These are phyloP conservation scores for Gorsachius magnificus DNA, from an alignment of 2,797 vertebrate species.

Conservation along the genomic window DNA sequence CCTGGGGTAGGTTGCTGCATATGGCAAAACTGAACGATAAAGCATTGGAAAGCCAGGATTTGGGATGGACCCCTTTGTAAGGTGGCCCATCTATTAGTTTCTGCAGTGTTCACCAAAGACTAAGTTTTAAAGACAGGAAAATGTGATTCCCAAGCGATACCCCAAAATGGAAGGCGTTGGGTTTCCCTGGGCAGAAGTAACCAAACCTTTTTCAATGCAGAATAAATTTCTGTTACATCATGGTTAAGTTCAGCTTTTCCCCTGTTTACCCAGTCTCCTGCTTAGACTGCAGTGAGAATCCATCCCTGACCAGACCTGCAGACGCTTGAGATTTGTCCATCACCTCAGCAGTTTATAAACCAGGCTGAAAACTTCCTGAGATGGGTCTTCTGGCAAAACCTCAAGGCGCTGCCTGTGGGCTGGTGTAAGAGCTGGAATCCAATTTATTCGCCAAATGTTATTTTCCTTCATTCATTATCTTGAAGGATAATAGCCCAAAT, in stretches of 20 bases:
- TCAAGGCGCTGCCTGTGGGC: neutral
- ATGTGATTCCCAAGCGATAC: neutral
- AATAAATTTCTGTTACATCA: neutral
- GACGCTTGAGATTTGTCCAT: neutral
- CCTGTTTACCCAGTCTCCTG: neutral
- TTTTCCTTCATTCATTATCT: neutral
- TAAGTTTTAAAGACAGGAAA: neutral
- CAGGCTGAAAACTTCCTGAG: neutral
- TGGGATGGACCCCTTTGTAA: neutral
- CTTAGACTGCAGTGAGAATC: neutral
- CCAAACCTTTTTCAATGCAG: neutral
- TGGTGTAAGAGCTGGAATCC: neutral
- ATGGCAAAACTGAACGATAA: neutral
- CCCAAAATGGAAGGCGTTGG: neutral
- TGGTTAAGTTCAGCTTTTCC: neutral
- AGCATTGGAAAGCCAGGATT: neutral
- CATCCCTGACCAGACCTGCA: neutral
- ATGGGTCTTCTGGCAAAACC: neutral
- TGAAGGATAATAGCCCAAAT: neutral
- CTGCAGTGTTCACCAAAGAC: neutral
- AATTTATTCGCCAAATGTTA: neutral
- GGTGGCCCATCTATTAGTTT: neutral
- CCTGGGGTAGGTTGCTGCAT: neutral
- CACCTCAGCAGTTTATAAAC: neutral
- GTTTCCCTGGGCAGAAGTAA: neutral